A percentile compares a stretch with the other conserved stretches of the same genome.
Conservation (phyloP, 1,140 invertebrate species). For the Riptortus pedestris region DNA sequence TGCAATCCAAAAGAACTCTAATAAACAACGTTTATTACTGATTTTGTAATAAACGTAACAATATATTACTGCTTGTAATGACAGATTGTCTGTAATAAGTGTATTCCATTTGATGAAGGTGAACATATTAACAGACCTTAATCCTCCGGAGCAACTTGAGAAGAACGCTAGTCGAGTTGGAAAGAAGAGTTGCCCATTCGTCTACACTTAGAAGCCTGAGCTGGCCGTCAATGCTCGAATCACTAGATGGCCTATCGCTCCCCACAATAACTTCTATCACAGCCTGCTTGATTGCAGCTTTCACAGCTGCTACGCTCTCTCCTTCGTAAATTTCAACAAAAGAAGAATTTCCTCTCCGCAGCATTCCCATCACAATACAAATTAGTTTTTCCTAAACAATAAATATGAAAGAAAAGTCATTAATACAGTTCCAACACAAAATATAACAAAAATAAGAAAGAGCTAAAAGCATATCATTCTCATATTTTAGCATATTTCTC, state of each 20-base stretch:
- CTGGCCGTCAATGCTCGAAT: constrained; percentile 44
- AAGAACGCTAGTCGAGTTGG: constrained; percentile 55
- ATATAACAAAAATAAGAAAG: no score
- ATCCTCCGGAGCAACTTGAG: constrained; percentile 45
- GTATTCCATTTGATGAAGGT: no score
- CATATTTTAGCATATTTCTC: no score
- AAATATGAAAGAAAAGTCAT: constrained; percentile 20
- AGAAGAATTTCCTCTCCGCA: constrained; percentile 72
- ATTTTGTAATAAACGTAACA: no score
- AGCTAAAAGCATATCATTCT: no score
- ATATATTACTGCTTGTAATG: no score
- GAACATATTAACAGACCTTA: constrained; percentile 46
- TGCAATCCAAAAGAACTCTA: no score
- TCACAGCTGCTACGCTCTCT: constrained; percentile 79
- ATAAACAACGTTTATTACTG: no score
- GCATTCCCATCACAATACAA: constrained; percentile 77
- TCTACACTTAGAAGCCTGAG: constrained; percentile 50
- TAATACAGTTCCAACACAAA: constrained; percentile 17
- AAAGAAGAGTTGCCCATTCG: constrained; percentile 70
- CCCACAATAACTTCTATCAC: constrained; percentile 63
- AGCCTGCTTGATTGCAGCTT: constrained; percentile 79
- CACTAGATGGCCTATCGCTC: constrained; percentile 40
- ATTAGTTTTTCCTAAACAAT: constrained; percentile 65
- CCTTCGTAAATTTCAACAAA: constrained; percentile 82
- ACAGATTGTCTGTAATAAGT: no score